These are phyloP conservation scores for Hylyphantes graminicola DNA, from an alignment of 1,140 invertebrate genomes.

Conservation along the genomic window DNA sequence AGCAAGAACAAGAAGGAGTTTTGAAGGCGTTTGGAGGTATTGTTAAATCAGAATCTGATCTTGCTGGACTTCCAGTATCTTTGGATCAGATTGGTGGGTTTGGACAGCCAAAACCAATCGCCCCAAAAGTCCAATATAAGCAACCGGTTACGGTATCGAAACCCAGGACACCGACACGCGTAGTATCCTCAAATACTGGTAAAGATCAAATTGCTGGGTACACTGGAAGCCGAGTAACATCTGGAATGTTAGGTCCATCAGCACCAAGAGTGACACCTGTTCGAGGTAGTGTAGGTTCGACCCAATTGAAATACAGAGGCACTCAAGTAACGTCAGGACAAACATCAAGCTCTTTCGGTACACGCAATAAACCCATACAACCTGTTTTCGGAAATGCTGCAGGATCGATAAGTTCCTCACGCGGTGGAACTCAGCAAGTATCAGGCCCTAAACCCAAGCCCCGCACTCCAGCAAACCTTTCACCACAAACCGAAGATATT, in stretches of 20 bases:
- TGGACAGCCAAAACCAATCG: no score
- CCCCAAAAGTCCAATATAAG: not conserved
- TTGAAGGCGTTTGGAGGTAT: not conserved
- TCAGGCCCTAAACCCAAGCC: no score
- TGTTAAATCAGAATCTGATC: not conserved
- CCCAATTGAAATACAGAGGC: not conserved
- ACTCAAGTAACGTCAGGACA: not conserved
- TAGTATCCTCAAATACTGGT: not conserved
- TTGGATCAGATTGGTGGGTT: no score
- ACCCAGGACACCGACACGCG: not conserved
- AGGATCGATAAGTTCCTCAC: not conserved
- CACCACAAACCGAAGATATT: not conserved
- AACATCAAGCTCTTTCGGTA: not conserved
- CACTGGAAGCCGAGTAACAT: not conserved
- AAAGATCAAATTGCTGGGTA: not conserved
- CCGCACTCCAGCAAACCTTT: not conserved
- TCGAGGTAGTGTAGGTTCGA: not conserved
- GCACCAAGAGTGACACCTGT: not conserved
- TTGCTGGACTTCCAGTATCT: not conserved
- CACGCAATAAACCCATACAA: not conserved
- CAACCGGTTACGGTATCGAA: not conserved
- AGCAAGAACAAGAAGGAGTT: not conserved
- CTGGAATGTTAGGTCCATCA: not conserved
- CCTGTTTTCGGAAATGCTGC: not conserved
- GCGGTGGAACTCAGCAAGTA: not conserved